A percentile compares a stretch with the other conserved stretches of the same genome.
Evolutionary conservation across 1,140 invertebrate species (phyloP).

Genomic region (Brachionus asplanchnoidis): DNA sequence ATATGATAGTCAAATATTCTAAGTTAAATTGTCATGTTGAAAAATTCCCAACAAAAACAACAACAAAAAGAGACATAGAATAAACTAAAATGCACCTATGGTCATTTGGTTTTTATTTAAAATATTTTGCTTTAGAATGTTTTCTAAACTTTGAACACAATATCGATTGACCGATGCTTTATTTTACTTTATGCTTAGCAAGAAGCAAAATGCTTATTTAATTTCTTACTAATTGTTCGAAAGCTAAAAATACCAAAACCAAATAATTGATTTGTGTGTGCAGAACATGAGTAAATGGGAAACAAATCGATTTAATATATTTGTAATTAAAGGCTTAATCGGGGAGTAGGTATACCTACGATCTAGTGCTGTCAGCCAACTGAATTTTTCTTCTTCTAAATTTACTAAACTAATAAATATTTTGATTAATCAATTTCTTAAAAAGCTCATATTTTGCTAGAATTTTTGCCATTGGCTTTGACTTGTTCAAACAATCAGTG

Average conservation of each 20-base stretch:
- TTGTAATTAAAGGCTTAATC: constrained; percentile 25
- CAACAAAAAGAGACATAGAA: not conserved
- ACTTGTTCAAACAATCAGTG: constrained; percentile 9
- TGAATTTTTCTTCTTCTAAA: not conserved
- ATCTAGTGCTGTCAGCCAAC: not conserved
- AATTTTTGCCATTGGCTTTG: not conserved
- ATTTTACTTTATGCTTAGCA: not conserved
- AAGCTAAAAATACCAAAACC: constrained; percentile 6
- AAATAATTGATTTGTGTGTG: constrained; percentile 30
- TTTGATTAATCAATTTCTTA: constrained; percentile 4
- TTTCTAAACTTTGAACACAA: not conserved
- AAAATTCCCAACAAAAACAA: not conserved
- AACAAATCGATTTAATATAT: constrained; percentile 11
- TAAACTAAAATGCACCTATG: not conserved
- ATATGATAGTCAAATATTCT: not conserved
- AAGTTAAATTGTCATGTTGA: not conserved
- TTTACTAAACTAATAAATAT: not conserved
- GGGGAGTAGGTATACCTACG: not conserved
- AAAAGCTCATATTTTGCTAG: not conserved
- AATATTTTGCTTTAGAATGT: not conserved
- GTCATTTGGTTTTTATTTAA: not conserved
- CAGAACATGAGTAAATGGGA: constrained; percentile 20
- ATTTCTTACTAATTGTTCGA: constrained; percentile 28
- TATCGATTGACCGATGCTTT: not conserved
- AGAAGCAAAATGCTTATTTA: not conserved